Evolutionary conservation across 2,797 vertebrate species (phyloP).

Genomic region (Scarus forsteni): DNA sequence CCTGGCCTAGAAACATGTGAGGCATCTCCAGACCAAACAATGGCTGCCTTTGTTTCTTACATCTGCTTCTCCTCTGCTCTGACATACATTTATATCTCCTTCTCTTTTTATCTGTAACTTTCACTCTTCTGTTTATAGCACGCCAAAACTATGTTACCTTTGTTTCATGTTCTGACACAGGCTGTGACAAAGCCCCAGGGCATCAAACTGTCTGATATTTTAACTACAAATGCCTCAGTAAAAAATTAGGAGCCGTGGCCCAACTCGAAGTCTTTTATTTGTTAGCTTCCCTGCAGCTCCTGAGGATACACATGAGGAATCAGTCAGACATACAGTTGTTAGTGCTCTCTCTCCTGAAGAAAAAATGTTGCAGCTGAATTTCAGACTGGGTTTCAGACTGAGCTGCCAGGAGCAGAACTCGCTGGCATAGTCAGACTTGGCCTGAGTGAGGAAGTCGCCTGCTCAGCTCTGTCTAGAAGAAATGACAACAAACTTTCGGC

Average conservation of each 20-base stretch:
- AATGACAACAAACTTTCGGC: conserved; percentile 50
- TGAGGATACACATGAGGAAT: conserved; percentile 63
- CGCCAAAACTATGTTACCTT: conserved; percentile 36
- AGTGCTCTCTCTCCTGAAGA: conserved; percentile 29
- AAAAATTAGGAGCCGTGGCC: conserved; percentile 55
- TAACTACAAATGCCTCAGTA: conserved; percentile 44
- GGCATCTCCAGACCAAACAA: conserved; percentile 87
- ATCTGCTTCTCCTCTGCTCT: conserved; percentile 84
- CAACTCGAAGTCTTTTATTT: conserved; percentile 56
- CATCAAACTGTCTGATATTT: conserved; percentile 49
- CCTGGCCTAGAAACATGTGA: conserved; percentile 84
- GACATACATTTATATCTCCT: conserved; percentile 62
- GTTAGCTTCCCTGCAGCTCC: conserved; percentile 55
- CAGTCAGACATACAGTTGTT: conserved; percentile 59
- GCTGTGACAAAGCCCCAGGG: conserved; percentile 29
- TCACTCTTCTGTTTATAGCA: conserved; percentile 34
- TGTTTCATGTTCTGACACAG: conserved; percentile 33
- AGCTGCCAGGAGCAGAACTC: conserved; percentile 37
- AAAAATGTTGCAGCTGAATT: conserved; percentile 39
- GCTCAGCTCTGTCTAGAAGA: conserved; percentile 36
- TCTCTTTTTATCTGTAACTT: conserved; percentile 54
- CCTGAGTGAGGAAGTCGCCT: conserved; percentile 46
- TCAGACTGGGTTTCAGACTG: conserved; percentile 46
- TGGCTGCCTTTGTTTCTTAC: conserved; percentile 87
- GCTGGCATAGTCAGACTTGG: conserved; percentile 38